Conservation (phyloP, 1,140 invertebrate species). For the Tetranychus urticae region DNA sequence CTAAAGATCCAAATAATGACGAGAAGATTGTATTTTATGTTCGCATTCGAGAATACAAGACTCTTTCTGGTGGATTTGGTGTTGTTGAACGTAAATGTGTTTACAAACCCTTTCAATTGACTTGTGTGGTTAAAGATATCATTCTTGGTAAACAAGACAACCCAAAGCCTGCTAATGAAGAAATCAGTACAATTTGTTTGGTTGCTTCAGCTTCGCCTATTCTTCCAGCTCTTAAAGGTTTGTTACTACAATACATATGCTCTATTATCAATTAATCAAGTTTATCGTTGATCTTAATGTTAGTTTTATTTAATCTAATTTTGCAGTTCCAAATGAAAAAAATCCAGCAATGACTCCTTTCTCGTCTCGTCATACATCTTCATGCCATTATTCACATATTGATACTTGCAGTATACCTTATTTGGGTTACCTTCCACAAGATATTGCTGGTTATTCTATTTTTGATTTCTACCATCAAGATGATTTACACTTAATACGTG, state of each 20-base stretch:
- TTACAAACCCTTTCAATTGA: slow-evolving; percentile 47
- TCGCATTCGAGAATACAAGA: slow-evolving; percentile 27
- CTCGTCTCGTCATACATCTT: slow-evolving; percentile 45
- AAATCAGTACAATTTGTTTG: slow-evolving; percentile 19
- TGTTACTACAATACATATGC: neutral
- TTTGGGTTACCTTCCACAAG: slow-evolving; percentile 66
- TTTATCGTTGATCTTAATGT: slow-evolving; percentile 3
- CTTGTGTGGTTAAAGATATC: slow-evolving; percentile 25
- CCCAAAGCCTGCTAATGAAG: slow-evolving; percentile 5
- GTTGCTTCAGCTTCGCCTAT: slow-evolving; percentile 44
- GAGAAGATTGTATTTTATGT: slow-evolving; percentile 9
- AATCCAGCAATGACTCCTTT: slow-evolving; percentile 27
- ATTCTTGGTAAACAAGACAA: slow-evolving; percentile 9
- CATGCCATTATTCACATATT: slow-evolving; percentile 44
- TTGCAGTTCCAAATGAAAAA: slow-evolving; percentile 13
- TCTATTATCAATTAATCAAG: neutral
- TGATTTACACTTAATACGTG: slow-evolving; percentile 48
- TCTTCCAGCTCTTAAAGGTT: slow-evolving; percentile 46
- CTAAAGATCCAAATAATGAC: neutral
- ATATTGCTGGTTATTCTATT: slow-evolving; percentile 50
- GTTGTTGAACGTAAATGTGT: slow-evolving; percentile 30
- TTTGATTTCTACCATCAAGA: slow-evolving; percentile 70
- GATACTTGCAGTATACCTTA: slow-evolving; percentile 50
- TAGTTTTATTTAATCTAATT: neutral
- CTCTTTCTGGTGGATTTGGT: slow-evolving; percentile 31